Base-by-base conservation (phyloP, 1,140 invertebrate genomes). In the Leguminivora glycinivorella region DNA sequence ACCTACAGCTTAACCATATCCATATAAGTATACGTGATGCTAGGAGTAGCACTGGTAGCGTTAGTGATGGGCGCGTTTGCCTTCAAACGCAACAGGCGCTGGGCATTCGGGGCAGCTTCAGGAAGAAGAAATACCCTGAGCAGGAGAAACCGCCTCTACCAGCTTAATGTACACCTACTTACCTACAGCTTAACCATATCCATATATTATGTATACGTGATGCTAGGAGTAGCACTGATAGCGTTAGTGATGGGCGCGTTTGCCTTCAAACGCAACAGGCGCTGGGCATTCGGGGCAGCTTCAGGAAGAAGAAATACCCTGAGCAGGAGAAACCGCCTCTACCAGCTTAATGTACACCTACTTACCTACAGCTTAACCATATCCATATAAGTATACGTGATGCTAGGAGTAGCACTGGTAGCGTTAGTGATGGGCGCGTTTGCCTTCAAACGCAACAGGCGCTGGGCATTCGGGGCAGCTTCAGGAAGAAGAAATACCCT, bases 381-480 rank as follows among this genome's bases (percentile, higher is more conserved):
- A n/a, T n/a, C n/a, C n/a, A n/a, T n/a, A n/a, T n/a, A n/a, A n/a
- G n/a, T 47, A 5, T 68, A 47, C 17, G n/a, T 25, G 34, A n/a
- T 68, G 38, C 14, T 68, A n/a, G 12, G 24, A 0, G 17, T 34
- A 17, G 2, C 47, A 2, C 26, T 68, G 34, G 60, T 17, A 3
- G n/a, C 26, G 12, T 7, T 66, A 29, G 4, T n/a, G n/a, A n/a
- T 66, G 29, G 31, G 22, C n/a, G 26, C 26, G 1, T 34, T 66
- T 14, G 2, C 29, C 24, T 38, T 34, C 60, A 66, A 66, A 34
- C 25, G 60, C 19, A 83, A 84, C 69, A 74, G 86, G 0, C 67
- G 77, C 29, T 87, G 84, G 25, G 69, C n/a, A 56, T 85, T 4
- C 76, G 81, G 0, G 69, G 77, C 68, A 83, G 78, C 47, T 74